Evolutionary conservation across 2,797 vertebrate genomes (phyloP), one percentile per base, ranked within the genome.

Genomic region (Platalea minor): DNA sequence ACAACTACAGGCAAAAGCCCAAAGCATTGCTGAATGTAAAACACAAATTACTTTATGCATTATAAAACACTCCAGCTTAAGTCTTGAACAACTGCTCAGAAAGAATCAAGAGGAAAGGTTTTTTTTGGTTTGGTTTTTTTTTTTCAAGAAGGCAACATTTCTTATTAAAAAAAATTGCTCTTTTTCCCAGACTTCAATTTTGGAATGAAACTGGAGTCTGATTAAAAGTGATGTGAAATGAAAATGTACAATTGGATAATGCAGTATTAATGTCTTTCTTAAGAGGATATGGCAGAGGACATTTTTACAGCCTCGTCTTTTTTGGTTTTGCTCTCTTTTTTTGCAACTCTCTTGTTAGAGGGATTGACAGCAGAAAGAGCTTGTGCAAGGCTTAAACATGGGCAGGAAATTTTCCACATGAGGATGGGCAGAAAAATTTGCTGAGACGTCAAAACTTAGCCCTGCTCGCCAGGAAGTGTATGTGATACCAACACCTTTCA

Each of bases 171-270:
- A 77, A 96, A 77, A 37, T 12, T 56, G 35, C 46, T 79, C 26
- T 91, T 97, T 98, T 97, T 70, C 92, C 91, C 95, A 97, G 95
- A 95, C 95, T 88, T 91, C 56, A 61, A 39, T 94, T 95, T 91
- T 87, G 96, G 90, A 97, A 73, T 33, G 28, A 84, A 89, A 45
- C 23, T 41, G 73, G 54, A 85, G 83, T 86, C 81, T 92, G 96
- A 97, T 97, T 97, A 93, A 92, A 97, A 97, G 88, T 80, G 95
- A 88, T 92, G 65, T 90, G 91, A 96, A 96, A 94, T 91, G 75
- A 93, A 97, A 97, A 93, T 43, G 50, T 93, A 82, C 89, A 87
- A 80, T 86, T 92, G 83, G 89, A 92, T 95, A 96, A 94, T 63
- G 39, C 91, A 63, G 68, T 95, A 89, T 88, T 89, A 88, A 91